A percentile compares a stretch with the other conserved stretches of the same genome.
phyloP scores from a whole-genome alignment of 2,113 vertebrate genomes.

The Formicarius rufipectus region DNA sequence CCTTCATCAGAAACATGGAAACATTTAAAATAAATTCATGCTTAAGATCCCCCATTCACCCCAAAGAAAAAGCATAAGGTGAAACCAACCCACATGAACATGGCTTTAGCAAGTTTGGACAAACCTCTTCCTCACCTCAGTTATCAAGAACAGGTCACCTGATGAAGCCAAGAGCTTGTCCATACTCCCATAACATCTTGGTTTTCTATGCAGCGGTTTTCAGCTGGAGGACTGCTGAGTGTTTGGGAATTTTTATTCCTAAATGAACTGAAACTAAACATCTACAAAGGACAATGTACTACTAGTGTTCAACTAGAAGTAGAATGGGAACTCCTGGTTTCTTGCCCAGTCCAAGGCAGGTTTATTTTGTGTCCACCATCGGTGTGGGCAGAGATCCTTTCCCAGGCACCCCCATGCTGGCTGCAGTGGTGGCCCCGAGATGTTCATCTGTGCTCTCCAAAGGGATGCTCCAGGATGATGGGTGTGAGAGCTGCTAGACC shows the following conservation, averaged over 20 bases:
- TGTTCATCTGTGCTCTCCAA: neutral
- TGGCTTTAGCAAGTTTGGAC: neutral
- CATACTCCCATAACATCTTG: neutral
- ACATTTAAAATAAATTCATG: constrained; percentile 50
- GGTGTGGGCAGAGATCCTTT: neutral
- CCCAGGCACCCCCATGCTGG: neutral
- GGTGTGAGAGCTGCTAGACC: neutral
- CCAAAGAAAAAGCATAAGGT: constrained; percentile 50
- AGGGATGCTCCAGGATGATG: neutral
- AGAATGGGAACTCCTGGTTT: neutral
- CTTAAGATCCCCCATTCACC: constrained; percentile 70
- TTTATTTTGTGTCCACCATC: neutral
- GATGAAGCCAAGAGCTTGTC: neutral
- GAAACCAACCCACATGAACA: neutral
- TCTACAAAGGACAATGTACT: neutral
- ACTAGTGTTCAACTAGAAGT: neutral
- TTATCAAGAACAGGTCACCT: neutral
- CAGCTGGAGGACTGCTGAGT: neutral
- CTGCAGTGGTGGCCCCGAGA: neutral
- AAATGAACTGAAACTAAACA: neutral
- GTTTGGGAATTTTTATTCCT: neutral
- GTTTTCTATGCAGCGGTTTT: neutral
- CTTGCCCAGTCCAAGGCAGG: neutral
- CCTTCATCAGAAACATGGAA: constrained; percentile 63
- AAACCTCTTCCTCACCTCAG: neutral